Evolutionary conservation across 2,113 vertebrate genomes (phyloP).

Genomic region (Dromaius novaehollandiae): DNA sequence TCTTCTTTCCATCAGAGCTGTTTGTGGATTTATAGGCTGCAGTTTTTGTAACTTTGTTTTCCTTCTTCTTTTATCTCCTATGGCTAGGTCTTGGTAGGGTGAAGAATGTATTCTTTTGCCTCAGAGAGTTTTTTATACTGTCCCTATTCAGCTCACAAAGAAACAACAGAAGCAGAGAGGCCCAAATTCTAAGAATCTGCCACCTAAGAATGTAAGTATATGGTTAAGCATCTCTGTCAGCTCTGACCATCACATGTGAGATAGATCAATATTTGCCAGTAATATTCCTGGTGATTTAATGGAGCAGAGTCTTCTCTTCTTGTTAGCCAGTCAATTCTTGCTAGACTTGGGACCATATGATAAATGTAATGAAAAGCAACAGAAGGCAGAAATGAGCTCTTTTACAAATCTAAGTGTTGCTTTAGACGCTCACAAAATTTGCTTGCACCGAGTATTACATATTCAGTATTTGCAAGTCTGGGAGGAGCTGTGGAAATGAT

Average conservation of each 20-base stretch:
- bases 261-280: neutral
- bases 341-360: neutral
- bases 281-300: neutral
- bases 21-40: neutral
- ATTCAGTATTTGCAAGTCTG: neutral
- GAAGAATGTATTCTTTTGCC: neutral
- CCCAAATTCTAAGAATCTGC: rapidly evolving
- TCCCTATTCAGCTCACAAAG: neutral
- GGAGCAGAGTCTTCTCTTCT: neutral
- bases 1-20: neutral
- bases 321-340: neutral
- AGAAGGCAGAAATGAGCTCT: neutral
- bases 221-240: neutral
- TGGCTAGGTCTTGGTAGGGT: neutral
- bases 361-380: neutral
- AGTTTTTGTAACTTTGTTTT: neutral
- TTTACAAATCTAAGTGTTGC: neutral
- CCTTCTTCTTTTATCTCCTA: neutral
- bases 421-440: neutral
- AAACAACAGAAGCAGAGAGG: neutral
- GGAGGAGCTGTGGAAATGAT: neutral
- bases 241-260: neutral
- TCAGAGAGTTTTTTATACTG: neutral
- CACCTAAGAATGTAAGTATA: neutral
- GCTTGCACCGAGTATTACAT: neutral